phyloP scores from a whole-genome alignment of 2,888 invertebrate species.

The Apocheima hispidaria region DNA sequence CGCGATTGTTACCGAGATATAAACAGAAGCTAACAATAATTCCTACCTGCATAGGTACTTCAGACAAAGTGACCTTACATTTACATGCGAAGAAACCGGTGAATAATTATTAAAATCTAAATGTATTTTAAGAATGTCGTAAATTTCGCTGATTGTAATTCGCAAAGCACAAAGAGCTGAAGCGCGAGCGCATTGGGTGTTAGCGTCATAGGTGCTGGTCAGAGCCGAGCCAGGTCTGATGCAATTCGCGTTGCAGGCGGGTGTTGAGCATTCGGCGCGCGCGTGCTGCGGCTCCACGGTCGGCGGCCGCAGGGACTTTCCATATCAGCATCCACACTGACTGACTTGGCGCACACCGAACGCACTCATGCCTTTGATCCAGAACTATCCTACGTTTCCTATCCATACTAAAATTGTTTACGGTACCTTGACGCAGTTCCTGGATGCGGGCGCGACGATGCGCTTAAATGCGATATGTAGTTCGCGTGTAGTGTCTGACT shows the following conservation, averaged over 20 bases:
- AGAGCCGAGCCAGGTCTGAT: conserved; percentile 49
- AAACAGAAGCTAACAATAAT: conserved; percentile 7
- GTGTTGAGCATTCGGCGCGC: conserved; percentile 58
- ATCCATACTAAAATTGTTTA: conserved; percentile 41
- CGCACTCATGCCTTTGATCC: conserved; percentile 40
- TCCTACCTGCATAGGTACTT: not conserved
- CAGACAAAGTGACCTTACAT: conserved; percentile 17
- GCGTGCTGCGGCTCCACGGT: conserved; percentile 47
- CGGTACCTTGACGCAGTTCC: conserved; percentile 39
- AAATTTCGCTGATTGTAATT: conserved; percentile 52
- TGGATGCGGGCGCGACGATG: conserved; percentile 52
- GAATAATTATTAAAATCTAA: not conserved
- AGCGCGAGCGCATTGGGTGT: conserved; percentile 53
- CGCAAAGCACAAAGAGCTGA: conserved; percentile 56
- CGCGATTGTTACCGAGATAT: conserved; percentile 3
- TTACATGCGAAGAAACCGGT: not conserved
- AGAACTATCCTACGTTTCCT: conserved; percentile 16
- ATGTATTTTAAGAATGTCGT: not conserved
- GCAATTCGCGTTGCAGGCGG: conserved; percentile 67
- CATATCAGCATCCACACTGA: conserved; percentile 43
- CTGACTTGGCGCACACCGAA: conserved; percentile 46
- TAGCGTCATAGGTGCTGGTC: conserved; percentile 51
- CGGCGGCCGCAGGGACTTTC: conserved; percentile 66
- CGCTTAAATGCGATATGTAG: conserved; percentile 57
- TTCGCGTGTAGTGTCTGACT: conserved; percentile 50